Evolutionary conservation across 2,113 vertebrate genomes (phyloP).

Genomic region (Takifugu flavidus): DNA sequence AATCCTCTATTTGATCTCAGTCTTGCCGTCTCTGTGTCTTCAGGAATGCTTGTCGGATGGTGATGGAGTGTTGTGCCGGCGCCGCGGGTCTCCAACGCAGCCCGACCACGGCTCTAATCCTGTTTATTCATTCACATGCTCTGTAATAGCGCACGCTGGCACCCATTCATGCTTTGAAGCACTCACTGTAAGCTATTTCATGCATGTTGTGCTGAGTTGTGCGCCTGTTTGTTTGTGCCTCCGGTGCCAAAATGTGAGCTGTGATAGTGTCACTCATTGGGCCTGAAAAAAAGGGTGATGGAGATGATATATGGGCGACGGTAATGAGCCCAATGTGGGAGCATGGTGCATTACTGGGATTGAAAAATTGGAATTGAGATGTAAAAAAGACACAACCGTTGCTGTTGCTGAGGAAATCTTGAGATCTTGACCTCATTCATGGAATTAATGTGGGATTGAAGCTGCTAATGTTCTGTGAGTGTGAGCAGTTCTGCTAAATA

Average conservation of each 20-base stretch:
- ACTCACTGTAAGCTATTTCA: conserved; percentile 42
- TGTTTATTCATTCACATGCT: conserved; percentile 52
- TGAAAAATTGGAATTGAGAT: conserved; percentile 37
- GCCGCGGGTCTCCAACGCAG: conserved; percentile 44
- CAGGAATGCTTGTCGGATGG: conserved; percentile 22
- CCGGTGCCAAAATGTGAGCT: conserved; percentile 14
- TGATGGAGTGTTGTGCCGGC: conserved; percentile 29
- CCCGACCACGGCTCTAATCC: conserved; percentile 56
- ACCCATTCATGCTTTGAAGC: conserved; percentile 45
- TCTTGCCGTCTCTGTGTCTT: too few relatives aligned
- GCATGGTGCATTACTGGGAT: conserved; percentile 64
- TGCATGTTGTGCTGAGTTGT: conserved; percentile 34
- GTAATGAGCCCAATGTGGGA: conserved; percentile 53
- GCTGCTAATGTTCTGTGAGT: too few relatives aligned
- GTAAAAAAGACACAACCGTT: too few relatives aligned
- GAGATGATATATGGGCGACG: conserved; percentile 48
- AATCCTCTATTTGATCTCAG: conserved; percentile 28
- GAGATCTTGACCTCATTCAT: too few relatives aligned
- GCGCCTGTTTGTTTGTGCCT: conserved; percentile 21
- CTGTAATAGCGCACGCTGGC: conserved; percentile 44
- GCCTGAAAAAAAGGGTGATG: conserved; percentile 15
- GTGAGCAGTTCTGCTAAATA: too few relatives aligned
- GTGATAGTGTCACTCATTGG: conserved; percentile 33
- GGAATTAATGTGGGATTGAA: too few relatives aligned
- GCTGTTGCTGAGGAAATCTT: too few relatives aligned